Percentiles rank a stretch among this genome's conserved stretches.
These are phyloP conservation scores for Protonemura montana DNA, from an alignment of 2,888 invertebrate genomes.

Conservation along the genomic window DNA sequence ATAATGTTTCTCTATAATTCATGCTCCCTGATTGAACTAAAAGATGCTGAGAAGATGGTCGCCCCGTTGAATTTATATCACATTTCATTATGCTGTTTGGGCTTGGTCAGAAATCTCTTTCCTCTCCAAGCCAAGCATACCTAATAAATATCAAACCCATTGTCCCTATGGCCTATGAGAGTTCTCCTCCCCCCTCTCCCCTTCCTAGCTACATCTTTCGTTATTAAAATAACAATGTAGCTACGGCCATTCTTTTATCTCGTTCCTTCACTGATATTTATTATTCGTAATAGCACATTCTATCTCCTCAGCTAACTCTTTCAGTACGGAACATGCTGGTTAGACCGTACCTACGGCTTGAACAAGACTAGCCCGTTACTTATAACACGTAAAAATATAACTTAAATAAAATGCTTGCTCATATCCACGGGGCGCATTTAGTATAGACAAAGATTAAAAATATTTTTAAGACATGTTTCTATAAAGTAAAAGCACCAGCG, in stretches of 20 bases:
- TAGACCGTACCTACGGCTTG: neutral
- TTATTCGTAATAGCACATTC: slow-evolving; percentile 27
- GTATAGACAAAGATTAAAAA: neutral
- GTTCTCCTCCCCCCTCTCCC: slow-evolving; percentile 38
- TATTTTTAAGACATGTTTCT: neutral
- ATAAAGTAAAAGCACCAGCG: neutral
- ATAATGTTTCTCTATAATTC: neutral
- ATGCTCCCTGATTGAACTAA: slow-evolving; percentile 24
- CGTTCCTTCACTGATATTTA: neutral
- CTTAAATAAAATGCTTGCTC: neutral
- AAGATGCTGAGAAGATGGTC: slow-evolving; percentile 16
- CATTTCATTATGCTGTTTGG: slow-evolving; percentile 21
- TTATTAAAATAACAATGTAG: slow-evolving; percentile 17
- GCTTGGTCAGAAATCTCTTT: slow-evolving; percentile 37
- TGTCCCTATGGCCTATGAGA: neutral
- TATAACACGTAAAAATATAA: neutral
- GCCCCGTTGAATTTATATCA: slow-evolving; percentile 29
- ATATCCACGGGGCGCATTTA: neutral
- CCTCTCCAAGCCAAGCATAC: slow-evolving; percentile 26
- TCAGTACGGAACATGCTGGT: neutral
- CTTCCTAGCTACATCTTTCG: slow-evolving; percentile 26
- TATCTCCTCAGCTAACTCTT: neutral
- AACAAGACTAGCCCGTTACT: neutral
- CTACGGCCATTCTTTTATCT: neutral
- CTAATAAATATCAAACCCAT: slow-evolving; percentile 36